Evolutionary conservation across 2,888 invertebrate genomes (phyloP).

Genomic region (Pyrrhia umbra): DNA sequence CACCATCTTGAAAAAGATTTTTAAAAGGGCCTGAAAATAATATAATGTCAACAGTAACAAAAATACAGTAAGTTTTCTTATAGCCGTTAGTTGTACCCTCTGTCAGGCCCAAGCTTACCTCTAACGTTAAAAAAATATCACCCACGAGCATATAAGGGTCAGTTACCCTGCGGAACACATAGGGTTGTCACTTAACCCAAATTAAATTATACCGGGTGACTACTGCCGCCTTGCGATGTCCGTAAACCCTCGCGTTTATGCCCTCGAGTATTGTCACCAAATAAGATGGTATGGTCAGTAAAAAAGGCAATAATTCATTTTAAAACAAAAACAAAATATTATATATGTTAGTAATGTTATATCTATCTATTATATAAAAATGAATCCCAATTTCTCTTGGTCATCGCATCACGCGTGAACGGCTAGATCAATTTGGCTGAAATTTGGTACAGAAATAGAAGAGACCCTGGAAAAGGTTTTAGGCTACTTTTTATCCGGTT

Average conservation of each 20-base stretch:
- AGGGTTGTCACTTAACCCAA: constrained; percentile 63
- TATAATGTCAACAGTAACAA: constrained; percentile 27
- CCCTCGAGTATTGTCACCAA: constrained; percentile 21
- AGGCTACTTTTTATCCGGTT: too few relatives aligned
- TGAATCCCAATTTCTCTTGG: too few relatives aligned
- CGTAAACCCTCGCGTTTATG: constrained; percentile 46
- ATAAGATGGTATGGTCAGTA: constrained; percentile 6
- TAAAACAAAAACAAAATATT: too few relatives aligned
- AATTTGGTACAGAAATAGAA: too few relatives aligned
- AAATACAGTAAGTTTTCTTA: constrained; percentile 19
- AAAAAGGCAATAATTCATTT: not conserved
- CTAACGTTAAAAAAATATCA: constrained; percentile 48
- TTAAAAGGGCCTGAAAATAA: not conserved
- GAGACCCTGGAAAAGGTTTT: too few relatives aligned
- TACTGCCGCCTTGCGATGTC: constrained; percentile 29
- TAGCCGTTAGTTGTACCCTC: constrained; percentile 25
- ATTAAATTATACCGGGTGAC: constrained; percentile 54
- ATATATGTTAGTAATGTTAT: too few relatives aligned
- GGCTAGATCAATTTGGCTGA: too few relatives aligned
- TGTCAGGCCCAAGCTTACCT: constrained; percentile 27
- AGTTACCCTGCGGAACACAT: constrained; percentile 40
- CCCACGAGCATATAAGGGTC: constrained; percentile 38
- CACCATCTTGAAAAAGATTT: not conserved
- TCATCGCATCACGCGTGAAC: too few relatives aligned
- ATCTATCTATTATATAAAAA: too few relatives aligned